Base-by-base conservation (phyloP, 2,797 vertebrate species). In the Tragelaphus eurycerus region DNA sequence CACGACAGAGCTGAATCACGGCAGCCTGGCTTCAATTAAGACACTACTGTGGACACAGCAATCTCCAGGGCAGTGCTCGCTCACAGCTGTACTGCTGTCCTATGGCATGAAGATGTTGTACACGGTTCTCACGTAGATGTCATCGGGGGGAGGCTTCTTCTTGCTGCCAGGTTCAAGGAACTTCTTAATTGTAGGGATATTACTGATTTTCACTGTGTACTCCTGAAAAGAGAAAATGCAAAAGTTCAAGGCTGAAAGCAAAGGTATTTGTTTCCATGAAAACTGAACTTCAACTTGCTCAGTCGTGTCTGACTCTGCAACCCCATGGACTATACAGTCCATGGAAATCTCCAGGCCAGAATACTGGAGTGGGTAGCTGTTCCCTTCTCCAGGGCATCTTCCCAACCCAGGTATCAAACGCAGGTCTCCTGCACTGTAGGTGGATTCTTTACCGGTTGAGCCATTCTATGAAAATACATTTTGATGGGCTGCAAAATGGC, bases 131-230 rank as follows among this genome's bases (percentile, higher is more conserved):
- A 98, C 7, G 0, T 99, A 99, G 2, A 3, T 46, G 0, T 99
- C 99, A 96, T 99, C 99, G 0, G 99, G 99, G 3, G 97, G 98
- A 0, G 99, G 98, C 96, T 99, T 99, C 96, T 99, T 99, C 96
- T 99, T 98, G 97, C 99, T 99, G 50, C 99, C 99, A 3, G 99
- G 99, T 96, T 99, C 98, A 93, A 99, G 98, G 96, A 99, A 99
- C 94, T 98, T 99, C 74, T 97, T 98, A 98, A 99, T 99, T 60
- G 98, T 99, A 7, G 99, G 99, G 38, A 99, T 92, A 38, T 83
- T 97, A 79, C 91, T 99, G 98, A 99, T 99, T 98, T 98, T 99
- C 50, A 93, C 98, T 96, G 99, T 99, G 95, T 99, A 99, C 25
- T 98, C 98, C 99, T 99, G 96, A 6, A 97, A 92, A 96, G 60